Evolutionary conservation across 2,113 vertebrate genomes (phyloP), one percentile per base, ranked within the genome.

Genomic region (Machaerirhynchus nigripectus): DNA sequence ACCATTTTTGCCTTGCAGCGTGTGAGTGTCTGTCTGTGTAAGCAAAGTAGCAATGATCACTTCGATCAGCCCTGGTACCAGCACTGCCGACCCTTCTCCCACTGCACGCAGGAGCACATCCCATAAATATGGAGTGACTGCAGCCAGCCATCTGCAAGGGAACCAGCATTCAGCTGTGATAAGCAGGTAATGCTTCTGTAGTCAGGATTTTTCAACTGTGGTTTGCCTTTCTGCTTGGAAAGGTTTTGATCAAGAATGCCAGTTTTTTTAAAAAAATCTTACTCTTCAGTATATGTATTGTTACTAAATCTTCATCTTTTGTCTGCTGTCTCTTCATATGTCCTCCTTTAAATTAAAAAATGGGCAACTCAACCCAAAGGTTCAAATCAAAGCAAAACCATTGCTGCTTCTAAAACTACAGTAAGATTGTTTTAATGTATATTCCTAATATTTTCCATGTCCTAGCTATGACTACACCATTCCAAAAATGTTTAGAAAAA

Each of bases 41-140:
- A 59, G 39, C 44, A 52, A 52, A 35, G 15, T 1, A 10, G 50
- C 0, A 0, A 42, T 33, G 61, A 55, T 49, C 30, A 10, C 39
- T 70, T 77, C 2, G 2, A 11, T 31, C 26, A 40, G 49, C 31
- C n/a, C 33, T 8, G 12, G 30, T 50, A 33, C 28, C 21, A 10
- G 40, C 26, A 20, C 23, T 63, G 77, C 75, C 21, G 14, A 40
- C 49, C 37, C 61, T 39, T 75, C 44, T 82, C 26, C 49, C 12
- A 2, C 20, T 23, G 39, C 40, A 69, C 28, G 26, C 13, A 37
- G 47, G 35, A 70, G 65, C n/a, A 57, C 49, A 46, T 37, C 19
- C 9, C 14, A 0, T 13, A 37, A 49, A 52, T 4, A 11, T 2
- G 27, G 65, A 46, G 24, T 22, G 40, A 64, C 57, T 52, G 78